These are phyloP conservation scores for Dryobates pubescens DNA, from an alignment of 2,797 vertebrate genomes.

Conservation along the genomic window DNA sequence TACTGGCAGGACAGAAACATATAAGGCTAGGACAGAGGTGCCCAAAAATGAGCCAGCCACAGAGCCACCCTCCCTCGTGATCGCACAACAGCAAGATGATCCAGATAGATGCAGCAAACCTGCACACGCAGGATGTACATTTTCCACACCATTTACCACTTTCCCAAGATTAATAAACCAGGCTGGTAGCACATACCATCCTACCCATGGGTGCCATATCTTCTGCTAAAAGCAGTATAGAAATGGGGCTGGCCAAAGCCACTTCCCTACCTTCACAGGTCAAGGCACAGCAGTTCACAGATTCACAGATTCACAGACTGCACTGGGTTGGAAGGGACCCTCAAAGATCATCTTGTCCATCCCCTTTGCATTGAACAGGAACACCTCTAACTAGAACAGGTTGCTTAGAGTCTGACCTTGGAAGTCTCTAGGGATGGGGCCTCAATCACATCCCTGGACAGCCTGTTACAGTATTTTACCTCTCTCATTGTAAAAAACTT, in stretches of 20 bases:
- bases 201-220: background rate
- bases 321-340: too few relatives aligned
- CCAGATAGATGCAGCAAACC: background rate
- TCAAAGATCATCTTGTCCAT: too few relatives aligned
- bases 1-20: accelerated
- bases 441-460: too few relatives aligned
- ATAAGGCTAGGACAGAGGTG: accelerated
- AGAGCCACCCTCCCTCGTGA: background rate
- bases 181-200: background rate
- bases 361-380: too few relatives aligned
- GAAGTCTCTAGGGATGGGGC: too few relatives aligned
- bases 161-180: accelerated
- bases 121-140: accelerated
- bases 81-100: accelerated
- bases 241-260: accelerated
- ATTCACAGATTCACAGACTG: too few relatives aligned
- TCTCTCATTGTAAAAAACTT: too few relatives aligned
- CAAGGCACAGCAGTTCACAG: accelerated
- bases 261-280: background rate
- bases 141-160: background rate
- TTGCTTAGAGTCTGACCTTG: too few relatives aligned
- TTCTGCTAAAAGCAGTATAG: accelerated
- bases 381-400: too few relatives aligned
- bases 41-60: accelerated
- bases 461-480: too few relatives aligned